Base-by-base conservation (phyloP, 1,140 invertebrate species). In the Anthonomus grandis region DNA sequence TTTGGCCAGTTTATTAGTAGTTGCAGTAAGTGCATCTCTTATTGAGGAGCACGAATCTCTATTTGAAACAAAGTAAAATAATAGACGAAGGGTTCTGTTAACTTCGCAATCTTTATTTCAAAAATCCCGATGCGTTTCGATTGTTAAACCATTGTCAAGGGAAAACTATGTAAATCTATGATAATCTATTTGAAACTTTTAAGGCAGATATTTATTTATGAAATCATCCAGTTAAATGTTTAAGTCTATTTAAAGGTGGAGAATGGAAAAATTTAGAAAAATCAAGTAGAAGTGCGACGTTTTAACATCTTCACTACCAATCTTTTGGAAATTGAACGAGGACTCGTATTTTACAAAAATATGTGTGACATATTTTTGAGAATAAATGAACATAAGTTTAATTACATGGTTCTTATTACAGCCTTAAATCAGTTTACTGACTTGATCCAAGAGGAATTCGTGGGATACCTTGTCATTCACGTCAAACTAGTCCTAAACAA, bases 261-360 rank as follows among this genome's bases (percentile, higher is more conserved):
- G 4, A 45, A 60, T 42, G 37, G 52, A n/a, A 91, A 91, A 73
- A 64, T 69, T 3, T 93, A 92, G 67, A 69, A 78, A 6, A 82
- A 76, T 65, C 77, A 82, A 1, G 74, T 79, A 69, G 90, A 93
- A 69, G 78, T 78, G 54, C 87, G 88, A 67, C 83, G 90, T 18
- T 79, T 87, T 76, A 90, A 15, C 21, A 63, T 65, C 17, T 65
- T 60, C 53, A 56, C 31, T 45, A 41, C 50, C 3, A 63, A 63
- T 23, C 24, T 58, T 6, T n/a, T 24, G 2, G 31, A 41, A 27
- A 63, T 65, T 23, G 57, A 58, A 47, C 24, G 53, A 39, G 61
- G 63, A 18, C 39, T 59, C 10, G 63, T 58, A 22, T 48, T 59
- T 6, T 64, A 57, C 39, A 56, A 34, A 2, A 44, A 50, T 17